Evolutionary conservation across 1,140 invertebrate genomes (phyloP).

Genomic region (Bilobella aurantiaca): DNA sequence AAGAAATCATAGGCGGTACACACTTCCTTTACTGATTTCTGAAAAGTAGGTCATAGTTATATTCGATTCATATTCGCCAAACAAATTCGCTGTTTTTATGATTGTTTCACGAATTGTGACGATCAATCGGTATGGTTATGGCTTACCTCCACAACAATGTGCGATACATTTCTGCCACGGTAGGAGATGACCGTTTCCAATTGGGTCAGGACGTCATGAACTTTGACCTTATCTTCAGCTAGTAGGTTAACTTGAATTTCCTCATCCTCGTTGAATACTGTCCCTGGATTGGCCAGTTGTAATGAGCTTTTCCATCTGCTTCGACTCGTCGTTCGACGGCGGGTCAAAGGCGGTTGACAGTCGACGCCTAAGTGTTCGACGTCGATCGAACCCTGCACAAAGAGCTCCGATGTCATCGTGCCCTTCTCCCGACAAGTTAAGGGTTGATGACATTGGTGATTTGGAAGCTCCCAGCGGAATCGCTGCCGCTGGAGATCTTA

Average conservation of each 20-base stretch:
- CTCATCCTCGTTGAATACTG: conserved; percentile 7
- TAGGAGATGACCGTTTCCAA: conserved; percentile 21
- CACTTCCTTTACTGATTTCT: conserved; percentile 28
- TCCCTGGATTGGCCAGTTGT: not conserved
- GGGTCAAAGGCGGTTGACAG: conserved; percentile 22
- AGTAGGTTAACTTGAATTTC: not conserved
- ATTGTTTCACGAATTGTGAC: no score
- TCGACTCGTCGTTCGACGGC: not conserved
- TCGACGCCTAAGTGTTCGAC: conserved; percentile 12
- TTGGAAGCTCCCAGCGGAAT: not conserved
- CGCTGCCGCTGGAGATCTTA: not conserved
- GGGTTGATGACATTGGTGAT: not conserved
- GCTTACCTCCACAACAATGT: conserved; percentile 29
- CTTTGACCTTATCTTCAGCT: not conserved
- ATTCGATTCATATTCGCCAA: no score
- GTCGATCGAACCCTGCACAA: conserved; percentile 18
- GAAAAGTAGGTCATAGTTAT: no score
- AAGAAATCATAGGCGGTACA: conserved; percentile 31
- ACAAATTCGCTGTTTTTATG: no score
- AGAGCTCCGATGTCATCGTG: conserved; percentile 26
- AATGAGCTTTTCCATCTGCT: conserved; percentile 1
- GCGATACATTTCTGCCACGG: conserved; percentile 24
- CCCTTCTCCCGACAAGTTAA: not conserved
- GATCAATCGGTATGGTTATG: no score
- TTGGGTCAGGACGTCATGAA: conserved; percentile 2